Evolutionary conservation across 2,113 vertebrate genomes (phyloP).

Genomic region (Kryptolebias marmoratus): DNA sequence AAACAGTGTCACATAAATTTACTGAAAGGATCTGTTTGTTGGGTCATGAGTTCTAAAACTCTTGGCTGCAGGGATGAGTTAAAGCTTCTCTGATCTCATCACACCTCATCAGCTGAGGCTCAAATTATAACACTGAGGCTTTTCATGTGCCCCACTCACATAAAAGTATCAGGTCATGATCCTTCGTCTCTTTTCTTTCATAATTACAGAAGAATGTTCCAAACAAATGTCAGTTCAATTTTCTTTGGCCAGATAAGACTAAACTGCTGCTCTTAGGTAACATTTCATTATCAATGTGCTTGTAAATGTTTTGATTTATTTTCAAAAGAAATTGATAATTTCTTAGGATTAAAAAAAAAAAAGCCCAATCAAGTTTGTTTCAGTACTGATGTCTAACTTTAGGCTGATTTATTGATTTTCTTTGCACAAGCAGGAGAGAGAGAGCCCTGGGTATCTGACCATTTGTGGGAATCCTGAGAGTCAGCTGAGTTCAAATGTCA

Average conservation of each 20-base stretch:
- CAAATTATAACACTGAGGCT: constrained; percentile 4
- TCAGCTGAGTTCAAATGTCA: not conserved
- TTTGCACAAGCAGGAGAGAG: too few species aligned
- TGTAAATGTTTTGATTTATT: too few species aligned
- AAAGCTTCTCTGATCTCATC: not conserved
- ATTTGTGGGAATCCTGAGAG: not conserved
- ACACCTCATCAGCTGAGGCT: constrained; percentile 27
- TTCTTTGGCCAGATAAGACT: not conserved
- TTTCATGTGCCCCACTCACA: constrained; percentile 10
- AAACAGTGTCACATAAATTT: not conserved
- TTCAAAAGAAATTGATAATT: too few species aligned
- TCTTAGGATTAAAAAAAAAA: not conserved
- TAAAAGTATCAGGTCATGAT: not conserved
- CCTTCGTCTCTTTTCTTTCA: not conserved
- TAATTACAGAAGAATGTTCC: not conserved
- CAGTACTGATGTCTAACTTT: too few species aligned
- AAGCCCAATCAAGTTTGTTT: not conserved
- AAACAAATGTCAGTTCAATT: not conserved
- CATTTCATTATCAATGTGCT: not conserved
- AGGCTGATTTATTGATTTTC: too few species aligned
- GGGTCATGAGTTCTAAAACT: constrained; percentile 27
- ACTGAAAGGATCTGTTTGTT: not conserved
- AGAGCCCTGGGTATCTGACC: too few species aligned
- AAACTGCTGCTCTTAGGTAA: too few species aligned
- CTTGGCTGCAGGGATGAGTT: not conserved